Percentiles rank a stretch among this genome's conserved stretches.
Conservation (phyloP, 2,888 invertebrate species). For the Drosophila peninsularis region DNA sequence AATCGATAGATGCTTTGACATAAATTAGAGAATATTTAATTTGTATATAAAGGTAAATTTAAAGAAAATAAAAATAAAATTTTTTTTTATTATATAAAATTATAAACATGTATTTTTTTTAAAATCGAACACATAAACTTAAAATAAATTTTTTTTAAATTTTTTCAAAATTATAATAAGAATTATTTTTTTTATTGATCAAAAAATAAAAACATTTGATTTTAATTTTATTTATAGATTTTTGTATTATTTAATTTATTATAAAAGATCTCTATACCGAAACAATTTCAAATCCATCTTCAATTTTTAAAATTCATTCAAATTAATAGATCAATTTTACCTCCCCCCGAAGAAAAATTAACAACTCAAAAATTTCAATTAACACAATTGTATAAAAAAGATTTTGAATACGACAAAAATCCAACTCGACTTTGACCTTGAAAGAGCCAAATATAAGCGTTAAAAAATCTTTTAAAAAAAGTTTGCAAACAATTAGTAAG, state of each 20-base stretch:
- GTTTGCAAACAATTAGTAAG: conserved; percentile 52
- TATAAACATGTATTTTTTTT: too few relatives aligned
- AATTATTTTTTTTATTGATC: too few relatives aligned
- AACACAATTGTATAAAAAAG: conserved; percentile 15
- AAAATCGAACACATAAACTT: too few relatives aligned
- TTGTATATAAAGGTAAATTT: background rate
- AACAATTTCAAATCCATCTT: conserved; percentile 26
- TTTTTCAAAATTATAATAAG: too few relatives aligned
- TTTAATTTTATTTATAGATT: too few relatives aligned
- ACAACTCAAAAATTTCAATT: conserved; percentile 29
- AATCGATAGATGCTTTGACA: background rate
- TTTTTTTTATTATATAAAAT: background rate
- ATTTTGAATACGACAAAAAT: conserved; percentile 5
- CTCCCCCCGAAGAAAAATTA: background rate
- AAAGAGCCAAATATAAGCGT: conserved; percentile 20
- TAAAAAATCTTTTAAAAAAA: conserved; percentile 13
- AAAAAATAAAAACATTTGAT: too few relatives aligned
- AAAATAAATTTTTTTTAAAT: too few relatives aligned
- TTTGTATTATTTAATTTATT: background rate
- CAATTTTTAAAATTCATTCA: conserved; percentile 20
- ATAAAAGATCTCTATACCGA: background rate
- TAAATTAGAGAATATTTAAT: background rate
- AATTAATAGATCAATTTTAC: conserved; percentile 23
- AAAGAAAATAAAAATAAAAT: background rate
- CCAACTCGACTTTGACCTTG: conserved; percentile 43